A percentile compares a stretch with the other conserved stretches of the same genome.
These are phyloP conservation scores for Lophius americanus DNA, from an alignment of 2,797 vertebrate genomes.

Conservation along the genomic window DNA sequence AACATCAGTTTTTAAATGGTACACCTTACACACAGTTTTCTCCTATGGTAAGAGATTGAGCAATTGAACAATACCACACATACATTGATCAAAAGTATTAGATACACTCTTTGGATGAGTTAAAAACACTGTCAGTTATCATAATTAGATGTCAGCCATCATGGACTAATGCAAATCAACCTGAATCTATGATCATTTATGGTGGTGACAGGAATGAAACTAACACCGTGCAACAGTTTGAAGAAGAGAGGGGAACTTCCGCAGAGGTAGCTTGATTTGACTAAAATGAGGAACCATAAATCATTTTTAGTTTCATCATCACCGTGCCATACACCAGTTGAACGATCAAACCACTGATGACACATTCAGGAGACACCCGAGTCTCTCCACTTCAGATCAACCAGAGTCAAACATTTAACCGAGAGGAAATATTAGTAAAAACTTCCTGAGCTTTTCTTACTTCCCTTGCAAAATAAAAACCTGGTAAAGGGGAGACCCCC, in stretches of 20 bases:
- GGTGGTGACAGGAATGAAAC: neutral
- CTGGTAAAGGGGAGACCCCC: too few relatives aligned
- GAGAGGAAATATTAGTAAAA: too few relatives aligned
- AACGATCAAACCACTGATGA: neutral
- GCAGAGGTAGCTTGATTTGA: neutral
- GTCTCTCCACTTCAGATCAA: slow-evolving; percentile 5
- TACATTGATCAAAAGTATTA: too few relatives aligned
- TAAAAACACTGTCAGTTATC: too few relatives aligned
- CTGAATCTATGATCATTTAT: neutral
- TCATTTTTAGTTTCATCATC: slow-evolving; percentile 17
- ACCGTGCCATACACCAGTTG: neutral
- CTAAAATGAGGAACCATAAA: slow-evolving; percentile 31
- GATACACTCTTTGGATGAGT: too few relatives aligned
- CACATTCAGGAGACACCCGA: neutral
- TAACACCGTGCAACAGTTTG: neutral
- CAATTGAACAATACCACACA: too few relatives aligned
- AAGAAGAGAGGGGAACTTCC: neutral
- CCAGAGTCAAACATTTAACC: too few relatives aligned
- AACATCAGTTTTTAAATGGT: too few relatives aligned
- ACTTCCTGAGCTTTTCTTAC: too few relatives aligned
- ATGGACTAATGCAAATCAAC: slow-evolving; percentile 3
- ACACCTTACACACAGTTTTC: too few relatives aligned
- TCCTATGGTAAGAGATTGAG: too few relatives aligned
- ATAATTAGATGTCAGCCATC: neutral
- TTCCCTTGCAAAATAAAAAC: too few relatives aligned